These are phyloP conservation scores for Ispidina lecontei DNA, from an alignment of 2,797 vertebrate species.

Conservation along the genomic window DNA sequence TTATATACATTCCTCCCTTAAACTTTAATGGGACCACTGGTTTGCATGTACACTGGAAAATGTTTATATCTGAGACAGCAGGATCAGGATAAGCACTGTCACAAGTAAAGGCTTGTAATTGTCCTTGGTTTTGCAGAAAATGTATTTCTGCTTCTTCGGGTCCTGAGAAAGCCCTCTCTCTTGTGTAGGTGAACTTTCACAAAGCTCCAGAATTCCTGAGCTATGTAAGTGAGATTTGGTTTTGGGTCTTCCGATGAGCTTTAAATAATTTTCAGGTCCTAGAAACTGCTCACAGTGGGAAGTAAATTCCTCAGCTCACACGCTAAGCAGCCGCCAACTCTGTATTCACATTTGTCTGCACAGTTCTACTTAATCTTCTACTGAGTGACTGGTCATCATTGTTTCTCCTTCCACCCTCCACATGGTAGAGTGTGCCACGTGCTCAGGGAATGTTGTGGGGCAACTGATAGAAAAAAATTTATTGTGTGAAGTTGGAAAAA, in stretches of 20 bases:
- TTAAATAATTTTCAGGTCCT: background rate
- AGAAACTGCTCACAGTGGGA: background rate
- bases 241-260: background rate
- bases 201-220: background rate
- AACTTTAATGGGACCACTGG: background rate
- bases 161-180: background rate
- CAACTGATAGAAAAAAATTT: background rate
- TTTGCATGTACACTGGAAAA: background rate
- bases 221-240: background rate
- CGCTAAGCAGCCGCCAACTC: background rate
- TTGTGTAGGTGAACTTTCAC: background rate
- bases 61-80: background rate
- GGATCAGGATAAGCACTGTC: background rate
- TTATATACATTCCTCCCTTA: background rate
- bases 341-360: conserved; percentile 7
- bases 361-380: background rate
- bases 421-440: background rate
- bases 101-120: background rate
- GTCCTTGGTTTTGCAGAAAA: background rate
- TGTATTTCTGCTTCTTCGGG: background rate
- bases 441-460: background rate
- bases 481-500: background rate
- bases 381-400: background rate
- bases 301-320: background rate
- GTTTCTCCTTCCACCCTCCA: background rate